Base-by-base conservation (phyloP, 2,888 invertebrate species). In the Drosophila diplacantha region DNA sequence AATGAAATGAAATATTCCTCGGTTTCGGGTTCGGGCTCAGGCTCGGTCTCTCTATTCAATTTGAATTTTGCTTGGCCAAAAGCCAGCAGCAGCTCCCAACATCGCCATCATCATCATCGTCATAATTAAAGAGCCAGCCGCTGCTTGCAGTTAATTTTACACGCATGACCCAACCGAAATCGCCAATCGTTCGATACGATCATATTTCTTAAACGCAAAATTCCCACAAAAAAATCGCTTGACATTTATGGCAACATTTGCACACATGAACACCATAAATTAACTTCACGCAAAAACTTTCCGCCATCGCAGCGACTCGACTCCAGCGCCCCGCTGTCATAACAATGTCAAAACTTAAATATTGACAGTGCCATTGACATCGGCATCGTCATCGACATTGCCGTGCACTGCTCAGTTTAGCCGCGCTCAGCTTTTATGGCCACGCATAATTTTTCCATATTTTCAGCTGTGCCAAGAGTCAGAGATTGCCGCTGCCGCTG, bases 241-340 rank as follows among this genome's bases (percentile, higher is more conserved):
- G 81, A 82, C 81, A 81, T 81, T 81, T 81, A 83, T 83, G 81
- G 70, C 77, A 79, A 73, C 83, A 75, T 81, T 80, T 83, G 74
- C 75, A 74, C 77, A 79, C 77, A 81, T 77, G 83, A 83, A 81
- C 74, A 74, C 70, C 71, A 83, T 81, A 81, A 81, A 81, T 81
- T 81, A 79, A 75, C 81, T 71, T 60, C 68, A 32, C 49, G 53
- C 62, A 73, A 74, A 67, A 64, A 68, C 66, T 53, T 66, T 59
- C 51, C 58, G 57, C 58, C 58, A 55, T 37, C 38, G 50, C 18
- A n/a, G 9, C 26, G 35, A 35, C 14, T 37, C 59, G 20, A 22
- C 37, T 26, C 57, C 72, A 41, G 41, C 5, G 59, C 60, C 44
- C 37, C 54, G 43, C 72, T 73, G 74, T 69, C 80, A 76, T 67